Base-by-base conservation (phyloP, 2,888 invertebrate genomes). In the Andrena chrysosceles region DNA sequence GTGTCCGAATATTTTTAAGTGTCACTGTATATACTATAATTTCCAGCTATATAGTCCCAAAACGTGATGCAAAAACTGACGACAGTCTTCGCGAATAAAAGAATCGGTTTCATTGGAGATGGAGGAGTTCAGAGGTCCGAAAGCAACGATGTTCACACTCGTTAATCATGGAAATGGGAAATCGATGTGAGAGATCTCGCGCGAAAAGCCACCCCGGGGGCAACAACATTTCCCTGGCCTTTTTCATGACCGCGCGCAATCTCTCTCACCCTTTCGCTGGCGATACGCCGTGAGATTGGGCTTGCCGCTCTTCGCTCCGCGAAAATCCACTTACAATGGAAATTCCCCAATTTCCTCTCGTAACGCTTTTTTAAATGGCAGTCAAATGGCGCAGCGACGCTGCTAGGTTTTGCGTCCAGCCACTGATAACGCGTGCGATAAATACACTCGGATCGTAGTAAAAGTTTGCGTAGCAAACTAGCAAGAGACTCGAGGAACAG, bases 291-390 rank as follows among this genome's bases (percentile, higher is more conserved):
- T 62, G 76, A 72, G 84, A 86, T 86, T 84, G 79, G 62, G 59
- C 72, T 66, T 76, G 59, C 59, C 68, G 76, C 68, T 67, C 81
- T 87, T 87, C 76, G 77, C 62, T 87, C 87, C 76, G 77, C 59
- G 78, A 68, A 84, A 87, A 88, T 89, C 80, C 84, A 87, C 87
- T 89, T 89, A 87, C 85, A 83, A 87, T 89, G 88, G 88, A 86
- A 88, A 89, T 89, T 89, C 87, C 85, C 82, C 90, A 87, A 89
- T 89, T 89, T 89, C 85, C 85, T 64, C 81, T 42, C 69, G 66
- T 69, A 82, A 67, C 84, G 69, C 70, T 70, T 35, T 79, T 86
- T 84, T 84, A 81, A 81, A 84, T 81, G 77, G 8, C 67, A 54
- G 69, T 73, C 70, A 67, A 63, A 71, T 66, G 71, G 81, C 59